Evolutionary conservation across 2,797 vertebrate species (phyloP).

Genomic region (Hydrocynus forskahlii): DNA sequence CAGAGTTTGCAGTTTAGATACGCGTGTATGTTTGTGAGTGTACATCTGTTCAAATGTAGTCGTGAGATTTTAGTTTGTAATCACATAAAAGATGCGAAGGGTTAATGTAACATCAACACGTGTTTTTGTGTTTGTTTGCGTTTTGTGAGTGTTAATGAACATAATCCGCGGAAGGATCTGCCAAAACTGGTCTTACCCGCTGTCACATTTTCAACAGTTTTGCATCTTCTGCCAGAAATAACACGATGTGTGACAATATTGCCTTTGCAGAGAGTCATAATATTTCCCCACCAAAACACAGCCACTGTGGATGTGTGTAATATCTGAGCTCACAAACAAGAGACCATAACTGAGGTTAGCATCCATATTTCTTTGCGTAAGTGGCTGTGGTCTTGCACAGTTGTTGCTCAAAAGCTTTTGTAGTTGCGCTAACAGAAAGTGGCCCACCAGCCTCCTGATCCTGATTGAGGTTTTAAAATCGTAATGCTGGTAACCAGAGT

Average conservation of each 20-base stretch:
- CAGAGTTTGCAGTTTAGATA: neutral
- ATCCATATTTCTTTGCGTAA: neutral
- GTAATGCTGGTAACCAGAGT: slow-evolving; percentile 8
- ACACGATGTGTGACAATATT: slow-evolving; percentile 22
- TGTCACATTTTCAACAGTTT: slow-evolving; percentile 17
- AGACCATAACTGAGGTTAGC: slow-evolving; percentile 4
- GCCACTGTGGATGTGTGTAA: neutral
- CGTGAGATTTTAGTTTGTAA: slow-evolving; percentile 15
- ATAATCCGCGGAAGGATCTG: slow-evolving; percentile 12
- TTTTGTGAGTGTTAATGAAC: slow-evolving; percentile 32
- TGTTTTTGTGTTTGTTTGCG: neutral
- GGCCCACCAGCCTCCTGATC: slow-evolving; percentile 18
- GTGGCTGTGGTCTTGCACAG: slow-evolving; percentile 2
- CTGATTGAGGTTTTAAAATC: slow-evolving; percentile 21
- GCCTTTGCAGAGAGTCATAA: neutral
- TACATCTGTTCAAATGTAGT: neutral
- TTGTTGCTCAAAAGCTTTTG: slow-evolving; percentile 23
- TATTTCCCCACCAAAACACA: neutral
- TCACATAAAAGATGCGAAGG: slow-evolving; percentile 4
- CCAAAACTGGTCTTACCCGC: neutral
- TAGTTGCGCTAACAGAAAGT: neutral
- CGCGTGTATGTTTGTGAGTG: neutral
- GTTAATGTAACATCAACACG: slow-evolving; percentile 7
- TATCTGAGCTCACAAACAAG: neutral
- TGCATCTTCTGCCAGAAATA: slow-evolving; percentile 29